Evolutionary conservation across 1,140 invertebrate species (phyloP).

Genomic region (Marisa cornuarietis): DNA sequence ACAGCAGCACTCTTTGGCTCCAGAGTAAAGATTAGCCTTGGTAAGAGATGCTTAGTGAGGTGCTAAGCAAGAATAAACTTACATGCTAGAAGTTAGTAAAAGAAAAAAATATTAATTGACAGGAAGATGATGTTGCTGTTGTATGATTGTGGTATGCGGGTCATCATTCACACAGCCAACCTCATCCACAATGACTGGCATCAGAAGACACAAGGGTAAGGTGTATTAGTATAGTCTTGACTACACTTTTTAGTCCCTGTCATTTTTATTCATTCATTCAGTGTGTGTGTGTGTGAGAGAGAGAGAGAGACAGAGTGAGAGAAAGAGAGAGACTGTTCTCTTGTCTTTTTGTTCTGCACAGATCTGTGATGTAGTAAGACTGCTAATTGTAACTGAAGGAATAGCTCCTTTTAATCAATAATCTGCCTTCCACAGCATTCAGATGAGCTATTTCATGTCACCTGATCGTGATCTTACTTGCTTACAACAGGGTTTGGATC

Average conservation of each 20-base stretch:
- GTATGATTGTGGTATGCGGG: conserved; percentile 80
- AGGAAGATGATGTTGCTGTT: conserved; percentile 88
- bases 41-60: neutral
- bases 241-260: neutral
- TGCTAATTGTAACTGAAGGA: no score
- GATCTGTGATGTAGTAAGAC: no score
- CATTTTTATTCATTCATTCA: neutral
- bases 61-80: neutral
- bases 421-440: no score
- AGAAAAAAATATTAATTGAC: conserved; percentile 1
- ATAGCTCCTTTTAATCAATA: no score
- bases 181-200: conserved; percentile 91
- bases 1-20: neutral
- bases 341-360: no score
- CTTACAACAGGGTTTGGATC: conserved; percentile 79
- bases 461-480: neutral
- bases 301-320: no score
- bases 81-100: neutral
- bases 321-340: no score
- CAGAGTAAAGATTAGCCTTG: no score
- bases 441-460: no score
- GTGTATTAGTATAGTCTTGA: neutral
- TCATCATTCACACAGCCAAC: conserved; percentile 93
- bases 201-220: conserved; percentile 90
- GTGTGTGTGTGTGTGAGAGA: conserved; percentile 5